Evolutionary conservation across 2,888 invertebrate genomes (phyloP), one percentile per base, ranked within the genome.

Genomic region (Protodeltote pygarga): DNA sequence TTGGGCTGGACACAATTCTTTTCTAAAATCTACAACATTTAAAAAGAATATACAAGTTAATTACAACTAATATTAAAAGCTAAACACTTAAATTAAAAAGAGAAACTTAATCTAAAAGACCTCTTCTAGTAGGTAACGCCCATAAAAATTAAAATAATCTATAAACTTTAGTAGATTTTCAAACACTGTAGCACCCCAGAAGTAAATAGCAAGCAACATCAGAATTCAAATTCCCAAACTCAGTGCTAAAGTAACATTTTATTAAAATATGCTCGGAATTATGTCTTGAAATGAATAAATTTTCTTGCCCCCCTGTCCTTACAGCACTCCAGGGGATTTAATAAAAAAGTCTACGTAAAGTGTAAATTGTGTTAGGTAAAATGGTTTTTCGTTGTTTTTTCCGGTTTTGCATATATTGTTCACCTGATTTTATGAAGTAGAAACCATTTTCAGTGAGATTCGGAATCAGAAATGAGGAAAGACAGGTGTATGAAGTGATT

Each of bases 231-330:
- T 67, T 52, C 46, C 33, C 46, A 31, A 49, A 66, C 52, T 51
- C 31, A 20, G 45, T 57, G 54, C 59, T 59, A 55, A 59, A 68
- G 63, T 65, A 69, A 73, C 71, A 74, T 80, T 83, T 83, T 82
- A 81, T 85, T 81, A 83, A 85, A 86, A 83, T 85, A 82, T 81
- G 77, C 81, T 75, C 71, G 61, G 79, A 82, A 83, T 86, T 83
- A 83, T 79, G 83, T 76, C 77, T 68, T 73, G 71, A 79, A 77
- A 84, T 87, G 83, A 86, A 87, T 87, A 87, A 84, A 85, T 84
- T 84, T 76, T 59, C 64, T 68, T 75, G 64, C 71, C 74, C 79
- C 74, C 76, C 77, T 75, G 76, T 80, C 80, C 82, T 80, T 77
- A 83, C 69, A 71, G 73, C 71, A 64, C 78, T 69, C 79, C 50